Evolutionary conservation across 2,797 vertebrate genomes (phyloP), one percentile per base, ranked within the genome.

Genomic region (Gambelia wislizenii): DNA sequence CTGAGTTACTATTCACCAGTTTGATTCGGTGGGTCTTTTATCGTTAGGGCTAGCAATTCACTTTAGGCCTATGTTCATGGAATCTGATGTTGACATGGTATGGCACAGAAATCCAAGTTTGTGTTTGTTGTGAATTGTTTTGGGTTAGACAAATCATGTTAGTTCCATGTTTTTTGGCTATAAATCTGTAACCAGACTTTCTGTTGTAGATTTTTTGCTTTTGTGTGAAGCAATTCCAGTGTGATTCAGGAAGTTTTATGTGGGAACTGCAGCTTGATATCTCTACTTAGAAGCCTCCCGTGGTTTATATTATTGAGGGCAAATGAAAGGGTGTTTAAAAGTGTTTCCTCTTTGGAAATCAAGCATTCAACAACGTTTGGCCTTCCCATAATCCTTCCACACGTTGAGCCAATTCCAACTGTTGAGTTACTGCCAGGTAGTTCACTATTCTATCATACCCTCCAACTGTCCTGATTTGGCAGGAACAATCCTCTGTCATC

Each of bases 341-440:
- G 64, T 79, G 22, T 61, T 59, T 85, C 33, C 52, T 89, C 54
- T 42, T 80, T 74, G 52, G 39, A 89, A 85, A 75, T 39, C 25
- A 61, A 80, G 33, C 52, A 30, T 25, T 9, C 76, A 89, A 27
- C 67, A 47, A 52, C 39, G 20, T 4, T 42, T 83, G 64, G 30
- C 39, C 52, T 84, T 79, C 7, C 9, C 33, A 14, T 52, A 79
- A 70, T 49, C 75, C 72, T 79, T 79, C 67, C 10, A 36, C 25
- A 78, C 36, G 44, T 13, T 56, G 74, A 36, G 16, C 16, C 42
- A 44, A 56, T 72, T 79, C 39, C n/a, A 2, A 72, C 67, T 74
- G 49, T 16, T 47, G 52, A 36, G 27, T 84, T 76, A 33, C 33
- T n/a, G 52, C 30, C 47, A 69, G 59, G 77, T 69, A 33, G 64